Evolutionary conservation across 2,888 invertebrate species (phyloP).

Genomic region (Theristus sp.): DNA sequence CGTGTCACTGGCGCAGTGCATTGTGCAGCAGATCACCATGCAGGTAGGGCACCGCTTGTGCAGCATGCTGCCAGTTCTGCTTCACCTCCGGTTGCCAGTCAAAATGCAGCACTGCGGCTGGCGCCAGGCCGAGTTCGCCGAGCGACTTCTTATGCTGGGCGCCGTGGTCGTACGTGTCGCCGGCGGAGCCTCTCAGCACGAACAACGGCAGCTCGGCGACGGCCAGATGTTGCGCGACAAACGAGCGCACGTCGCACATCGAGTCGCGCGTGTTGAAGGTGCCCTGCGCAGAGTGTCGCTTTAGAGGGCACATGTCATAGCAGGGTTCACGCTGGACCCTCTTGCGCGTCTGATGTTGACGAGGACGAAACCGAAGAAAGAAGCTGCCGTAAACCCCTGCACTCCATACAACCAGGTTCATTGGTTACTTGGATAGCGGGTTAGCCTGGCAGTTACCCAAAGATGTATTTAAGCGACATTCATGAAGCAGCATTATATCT

Average conservation of each 20-base stretch:
- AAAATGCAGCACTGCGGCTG: slow-evolving; percentile 60
- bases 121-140: slow-evolving; percentile 57
- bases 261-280: slow-evolving; percentile 17
- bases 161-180: not conserved
- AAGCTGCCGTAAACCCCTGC: no score
- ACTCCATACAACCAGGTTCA: no score
- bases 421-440: no score
- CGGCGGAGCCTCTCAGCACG: slow-evolving; percentile 12
- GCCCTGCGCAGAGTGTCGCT: slow-evolving; percentile 16
- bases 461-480: no score
- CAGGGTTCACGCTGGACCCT: no score
- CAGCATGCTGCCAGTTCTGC: not conserved
- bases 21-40: not conserved
- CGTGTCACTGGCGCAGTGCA: not conserved
- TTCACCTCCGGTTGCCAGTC: slow-evolving; percentile 43
- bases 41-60: not conserved
- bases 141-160: slow-evolving; percentile 48
- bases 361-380: no score
- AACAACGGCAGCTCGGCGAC: slow-evolving; percentile 10
- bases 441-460: no score
- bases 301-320: no score
- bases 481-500: no score
- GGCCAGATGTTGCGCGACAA: slow-evolving; percentile 11
- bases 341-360: no score
- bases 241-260: slow-evolving; percentile 13